Conservation (phyloP, 2,797 vertebrate genomes). For the Rallus crepitans region DNA sequence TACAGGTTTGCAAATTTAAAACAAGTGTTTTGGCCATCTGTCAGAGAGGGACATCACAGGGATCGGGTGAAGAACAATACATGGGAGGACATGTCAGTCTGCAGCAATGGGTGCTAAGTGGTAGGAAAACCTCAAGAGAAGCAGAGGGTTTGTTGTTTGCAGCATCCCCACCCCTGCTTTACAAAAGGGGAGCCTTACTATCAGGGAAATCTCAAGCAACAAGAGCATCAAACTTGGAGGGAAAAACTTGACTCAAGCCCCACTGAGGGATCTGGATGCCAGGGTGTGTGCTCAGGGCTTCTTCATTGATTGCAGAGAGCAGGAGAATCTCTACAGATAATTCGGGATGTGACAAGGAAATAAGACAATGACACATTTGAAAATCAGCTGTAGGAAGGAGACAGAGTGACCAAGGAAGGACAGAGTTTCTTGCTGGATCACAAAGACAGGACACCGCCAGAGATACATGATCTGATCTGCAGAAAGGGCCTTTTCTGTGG, state of each 20-base stretch:
- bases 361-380: neutral
- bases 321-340: neutral
- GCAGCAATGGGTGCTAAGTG: neutral
- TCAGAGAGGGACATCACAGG: neutral
- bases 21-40: neutral
- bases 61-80: neutral
- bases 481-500: neutral
- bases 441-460: neutral
- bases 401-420: neutral
- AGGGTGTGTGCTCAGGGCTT: neutral
- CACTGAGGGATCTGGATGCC: neutral
- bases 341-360: neutral
- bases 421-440: neutral
- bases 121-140: neutral
- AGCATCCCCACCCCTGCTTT: neutral
- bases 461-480: neutral
- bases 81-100: neutral
- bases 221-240: neutral
- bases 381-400: neutral
- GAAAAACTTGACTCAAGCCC: neutral
- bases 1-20: neutral
- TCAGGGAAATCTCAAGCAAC: neutral
- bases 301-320: fast-evolving
- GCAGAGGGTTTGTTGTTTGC: neutral
- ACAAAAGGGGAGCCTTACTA: neutral